These are phyloP conservation scores for Ginglymostoma cirratum DNA, from an alignment of 2,113 vertebrate genomes.

Conservation along the genomic window DNA sequence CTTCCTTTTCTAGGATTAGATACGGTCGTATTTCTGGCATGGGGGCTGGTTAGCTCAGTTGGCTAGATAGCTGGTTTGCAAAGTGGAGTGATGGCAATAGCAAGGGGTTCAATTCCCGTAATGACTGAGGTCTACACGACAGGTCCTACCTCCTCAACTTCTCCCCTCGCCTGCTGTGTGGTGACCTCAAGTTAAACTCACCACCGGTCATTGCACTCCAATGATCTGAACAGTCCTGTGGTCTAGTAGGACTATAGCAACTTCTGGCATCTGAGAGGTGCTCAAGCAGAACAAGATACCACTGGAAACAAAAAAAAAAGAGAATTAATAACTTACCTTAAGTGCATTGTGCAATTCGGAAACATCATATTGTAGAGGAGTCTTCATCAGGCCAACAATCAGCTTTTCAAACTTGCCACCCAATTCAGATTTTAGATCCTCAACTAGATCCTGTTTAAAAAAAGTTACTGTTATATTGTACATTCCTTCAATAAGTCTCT, in stretches of 20 bases:
- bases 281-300: not conserved
- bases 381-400: slow-evolving; percentile 81
- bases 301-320: not conserved
- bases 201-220: too few species aligned
- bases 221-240: too few species aligned
- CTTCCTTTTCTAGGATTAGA: not conserved
- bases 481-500: not conserved
- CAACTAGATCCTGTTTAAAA: slow-evolving; percentile 71
- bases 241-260: too few species aligned
- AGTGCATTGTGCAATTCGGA: slow-evolving; percentile 76
- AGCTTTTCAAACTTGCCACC: slow-evolving; percentile 82
- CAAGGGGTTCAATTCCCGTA: too few species aligned
- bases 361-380: slow-evolving; percentile 66
- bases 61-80: too few species aligned
- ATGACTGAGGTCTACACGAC: too few species aligned
- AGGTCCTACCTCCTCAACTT: too few species aligned
- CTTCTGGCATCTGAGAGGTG: not conserved
- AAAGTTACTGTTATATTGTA: not conserved
- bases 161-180: too few species aligned
- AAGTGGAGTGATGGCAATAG: too few species aligned
- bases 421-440: slow-evolving; percentile 83
- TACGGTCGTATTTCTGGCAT: not conserved
- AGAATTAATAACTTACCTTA: slow-evolving; percentile 63
- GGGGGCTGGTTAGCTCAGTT: too few species aligned
- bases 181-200: too few species aligned